These are phyloP conservation scores for Caenorhabditis briggsae DNA, from an alignment of 1,140 invertebrate genomes.

Conservation along the genomic window DNA sequence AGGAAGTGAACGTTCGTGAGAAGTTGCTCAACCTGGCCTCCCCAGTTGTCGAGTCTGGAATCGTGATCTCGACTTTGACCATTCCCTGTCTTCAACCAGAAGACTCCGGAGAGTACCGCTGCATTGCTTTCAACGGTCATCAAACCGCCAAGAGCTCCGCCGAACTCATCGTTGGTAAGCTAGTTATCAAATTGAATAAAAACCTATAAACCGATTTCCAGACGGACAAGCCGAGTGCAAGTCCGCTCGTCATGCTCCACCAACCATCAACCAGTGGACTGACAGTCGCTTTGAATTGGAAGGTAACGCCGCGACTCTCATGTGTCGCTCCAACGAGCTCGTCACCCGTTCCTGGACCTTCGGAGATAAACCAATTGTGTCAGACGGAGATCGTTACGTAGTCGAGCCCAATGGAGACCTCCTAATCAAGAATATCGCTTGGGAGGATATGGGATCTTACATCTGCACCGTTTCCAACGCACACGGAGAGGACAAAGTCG, in stretches of 20 bases:
- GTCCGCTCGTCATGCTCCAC: constrained; percentile 69
- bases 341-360: constrained; percentile 80
- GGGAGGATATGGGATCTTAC: constrained; percentile 87
- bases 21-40: constrained; percentile 31
- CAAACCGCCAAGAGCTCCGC: constrained; percentile 8
- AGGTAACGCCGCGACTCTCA: constrained; percentile 83
- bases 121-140: constrained; percentile 53
- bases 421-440: constrained; percentile 83
- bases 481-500: constrained; percentile 82
- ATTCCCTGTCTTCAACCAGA: constrained; percentile 24
- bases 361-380: not conserved
- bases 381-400: constrained; percentile 75
- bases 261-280: constrained; percentile 80
- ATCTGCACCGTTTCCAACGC: constrained; percentile 84
- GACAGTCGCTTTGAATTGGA: constrained; percentile 79
- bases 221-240: not conserved
- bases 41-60: not conserved
- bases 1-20: not conserved
- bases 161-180: constrained; percentile 44
- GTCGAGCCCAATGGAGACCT: constrained; percentile 84
- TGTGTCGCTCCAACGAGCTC: constrained; percentile 83
- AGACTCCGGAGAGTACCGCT: constrained; percentile 23
- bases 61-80: not conserved
- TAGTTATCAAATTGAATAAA: not conserved
- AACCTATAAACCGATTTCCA: not conserved